A percentile compares a stretch with the other conserved stretches of the same genome.
phyloP scores from a whole-genome alignment of 2,888 invertebrate species.

The Monochamus alternatus region DNA sequence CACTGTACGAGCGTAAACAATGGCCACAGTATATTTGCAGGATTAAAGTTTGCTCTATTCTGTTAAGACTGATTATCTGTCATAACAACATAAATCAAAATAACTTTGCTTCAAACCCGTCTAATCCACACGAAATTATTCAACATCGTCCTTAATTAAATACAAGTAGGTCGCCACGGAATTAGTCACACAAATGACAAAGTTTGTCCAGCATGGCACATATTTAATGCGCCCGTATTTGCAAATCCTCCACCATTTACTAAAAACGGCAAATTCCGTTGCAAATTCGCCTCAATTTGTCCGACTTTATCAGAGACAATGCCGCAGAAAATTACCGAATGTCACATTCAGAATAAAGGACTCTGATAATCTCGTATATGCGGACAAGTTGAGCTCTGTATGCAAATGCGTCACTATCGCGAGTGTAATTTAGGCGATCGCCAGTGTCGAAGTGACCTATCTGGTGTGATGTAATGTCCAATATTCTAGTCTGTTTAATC shows the following conservation, averaged over 20 bases:
- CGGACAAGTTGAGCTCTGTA: conserved; percentile 21
- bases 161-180: conserved; percentile 4
- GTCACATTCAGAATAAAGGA: conserved; percentile 18
- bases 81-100: background rate
- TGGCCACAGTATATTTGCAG: no score
- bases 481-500: conserved; percentile 25
- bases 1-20: no score
- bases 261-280: conserved; percentile 9
- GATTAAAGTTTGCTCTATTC: no score
- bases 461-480: conserved; percentile 22
- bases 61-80: no score
- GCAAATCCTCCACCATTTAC: background rate
- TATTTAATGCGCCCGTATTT: background rate
- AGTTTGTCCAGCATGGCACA: background rate
- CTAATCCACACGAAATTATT: background rate
- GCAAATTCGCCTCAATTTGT: conserved; percentile 11
- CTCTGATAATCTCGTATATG: conserved; percentile 19
- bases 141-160: conserved; percentile 2
- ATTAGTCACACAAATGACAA: background rate
- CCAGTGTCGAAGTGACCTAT: conserved; percentile 17
- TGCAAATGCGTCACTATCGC: conserved; percentile 22
- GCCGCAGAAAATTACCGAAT: conserved; percentile 18
- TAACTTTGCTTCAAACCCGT: background rate
- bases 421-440: conserved; percentile 26
- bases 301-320: conserved; percentile 9